phyloP scores from a whole-genome alignment of 2,888 invertebrate species.

The Amiota minor region DNA sequence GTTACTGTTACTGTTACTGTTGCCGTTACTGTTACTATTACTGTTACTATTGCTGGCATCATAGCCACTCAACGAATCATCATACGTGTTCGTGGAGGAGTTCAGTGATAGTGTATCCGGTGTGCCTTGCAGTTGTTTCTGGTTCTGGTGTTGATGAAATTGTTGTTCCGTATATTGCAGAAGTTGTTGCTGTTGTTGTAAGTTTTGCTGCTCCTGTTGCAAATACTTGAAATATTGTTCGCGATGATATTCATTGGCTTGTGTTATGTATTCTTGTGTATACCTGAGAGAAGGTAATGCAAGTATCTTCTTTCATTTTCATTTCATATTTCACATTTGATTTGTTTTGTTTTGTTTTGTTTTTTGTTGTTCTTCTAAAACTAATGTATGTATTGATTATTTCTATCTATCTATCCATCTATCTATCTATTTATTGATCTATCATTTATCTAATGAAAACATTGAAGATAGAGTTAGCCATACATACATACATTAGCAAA shows the following conservation, averaged over 20 bases:
- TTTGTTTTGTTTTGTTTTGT: constrained; percentile 41
- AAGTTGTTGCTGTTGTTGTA: constrained; percentile 56
- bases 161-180: constrained; percentile 47
- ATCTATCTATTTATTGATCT: neutral
- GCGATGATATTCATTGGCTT: constrained; percentile 72
- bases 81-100: constrained; percentile 59
- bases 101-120: constrained; percentile 50
- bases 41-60: constrained; percentile 45
- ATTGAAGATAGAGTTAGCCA: constrained; percentile 46
- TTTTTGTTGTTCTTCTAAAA: constrained; percentile 40
- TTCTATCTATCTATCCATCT: constrained; percentile 1
- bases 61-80: constrained; percentile 48
- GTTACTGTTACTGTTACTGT: constrained; percentile 42
- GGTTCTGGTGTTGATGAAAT: constrained; percentile 40
- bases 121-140: constrained; percentile 44
- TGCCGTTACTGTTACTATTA: constrained; percentile 41
- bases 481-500: constrained; percentile 60
- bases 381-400: constrained; percentile 25
- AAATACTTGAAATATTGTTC: constrained; percentile 61
- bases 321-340: constrained; percentile 34
- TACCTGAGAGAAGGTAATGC: constrained; percentile 62
- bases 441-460: neutral
- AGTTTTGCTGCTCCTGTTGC: constrained; percentile 51
- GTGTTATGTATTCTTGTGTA: constrained; percentile 73
- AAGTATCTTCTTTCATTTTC: constrained; percentile 30